These are phyloP conservation scores for Callaeas wilsoni DNA, from an alignment of 2,113 vertebrate species.

Conservation along the genomic window DNA sequence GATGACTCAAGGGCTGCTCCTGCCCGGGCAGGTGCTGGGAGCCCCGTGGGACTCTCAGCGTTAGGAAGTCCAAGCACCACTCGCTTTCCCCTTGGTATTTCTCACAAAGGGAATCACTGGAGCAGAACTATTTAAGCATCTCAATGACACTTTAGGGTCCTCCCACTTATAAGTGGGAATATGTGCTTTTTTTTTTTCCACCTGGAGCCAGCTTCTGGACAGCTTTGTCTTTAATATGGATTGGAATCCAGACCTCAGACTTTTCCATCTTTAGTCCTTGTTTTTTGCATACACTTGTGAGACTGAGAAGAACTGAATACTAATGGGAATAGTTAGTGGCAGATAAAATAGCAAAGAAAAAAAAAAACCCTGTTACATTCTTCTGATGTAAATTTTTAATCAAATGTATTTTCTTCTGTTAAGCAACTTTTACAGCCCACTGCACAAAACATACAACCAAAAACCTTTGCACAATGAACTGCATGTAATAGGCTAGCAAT, in stretches of 20 bases:
- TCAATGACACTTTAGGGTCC: not conserved
- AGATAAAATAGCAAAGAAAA: not conserved
- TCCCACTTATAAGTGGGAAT: not conserved
- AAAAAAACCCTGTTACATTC: not conserved
- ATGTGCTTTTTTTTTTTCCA: not conserved
- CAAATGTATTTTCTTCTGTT: conserved; percentile 39
- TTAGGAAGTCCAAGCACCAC: not conserved
- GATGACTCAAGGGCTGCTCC: not conserved
- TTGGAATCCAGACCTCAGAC: not conserved
- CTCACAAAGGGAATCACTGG: not conserved
- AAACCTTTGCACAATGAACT: not conserved
- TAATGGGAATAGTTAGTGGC: not conserved
- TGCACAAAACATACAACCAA: not conserved
- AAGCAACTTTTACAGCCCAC: conserved; percentile 24
- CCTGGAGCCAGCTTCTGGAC: not conserved
- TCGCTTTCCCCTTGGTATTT: rapidly evolving
- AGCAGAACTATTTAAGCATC: not conserved
- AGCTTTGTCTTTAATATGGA: not conserved
- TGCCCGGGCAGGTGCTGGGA: not conserved
- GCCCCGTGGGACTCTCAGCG: rapidly evolving
- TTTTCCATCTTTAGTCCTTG: not conserved
- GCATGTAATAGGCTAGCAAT: not conserved
- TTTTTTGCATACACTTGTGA: not conserved
- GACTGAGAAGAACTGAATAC: not conserved
- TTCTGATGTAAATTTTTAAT: conserved; percentile 64